These are phyloP conservation scores for Tachysurus vachellii DNA, from an alignment of 2,113 vertebrate genomes.

Conservation along the genomic window DNA sequence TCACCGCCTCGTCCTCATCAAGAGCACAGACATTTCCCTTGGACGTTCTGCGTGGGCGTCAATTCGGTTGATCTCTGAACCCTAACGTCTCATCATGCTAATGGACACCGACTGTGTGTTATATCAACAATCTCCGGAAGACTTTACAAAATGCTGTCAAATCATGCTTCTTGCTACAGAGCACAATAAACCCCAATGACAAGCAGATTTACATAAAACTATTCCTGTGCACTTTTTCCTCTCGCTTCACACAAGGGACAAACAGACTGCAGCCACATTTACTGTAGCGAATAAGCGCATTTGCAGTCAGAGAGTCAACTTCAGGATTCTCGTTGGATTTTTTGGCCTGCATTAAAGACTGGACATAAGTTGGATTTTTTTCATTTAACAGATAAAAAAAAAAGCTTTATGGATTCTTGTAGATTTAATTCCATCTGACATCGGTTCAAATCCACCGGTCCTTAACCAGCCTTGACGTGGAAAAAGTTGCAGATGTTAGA, in stretches of 20 bases:
- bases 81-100: constrained; percentile 38
- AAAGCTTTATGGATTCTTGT: neutral
- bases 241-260: constrained; percentile 28
- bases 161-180: constrained; percentile 34
- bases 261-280: neutral
- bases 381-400: neutral
- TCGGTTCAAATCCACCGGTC: neutral
- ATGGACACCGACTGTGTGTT: constrained; percentile 53
- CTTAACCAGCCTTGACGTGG: constrained; percentile 8
- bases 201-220: constrained; percentile 41
- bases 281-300: constrained; percentile 15
- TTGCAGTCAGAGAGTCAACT: constrained; percentile 14
- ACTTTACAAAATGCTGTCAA: neutral
- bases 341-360: neutral
- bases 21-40: neutral
- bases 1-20: neutral
- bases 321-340: neutral
- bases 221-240: constrained; percentile 37
- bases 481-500: constrained; percentile 25
- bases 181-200: constrained; percentile 57
- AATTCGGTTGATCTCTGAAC: constrained; percentile 37
- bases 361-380: neutral
- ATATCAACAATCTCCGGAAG: constrained; percentile 57
- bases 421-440: neutral
- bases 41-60: constrained; percentile 24